Base-by-base conservation (phyloP, 1,140 invertebrate species). In the Pogonomyrmex californicus region DNA sequence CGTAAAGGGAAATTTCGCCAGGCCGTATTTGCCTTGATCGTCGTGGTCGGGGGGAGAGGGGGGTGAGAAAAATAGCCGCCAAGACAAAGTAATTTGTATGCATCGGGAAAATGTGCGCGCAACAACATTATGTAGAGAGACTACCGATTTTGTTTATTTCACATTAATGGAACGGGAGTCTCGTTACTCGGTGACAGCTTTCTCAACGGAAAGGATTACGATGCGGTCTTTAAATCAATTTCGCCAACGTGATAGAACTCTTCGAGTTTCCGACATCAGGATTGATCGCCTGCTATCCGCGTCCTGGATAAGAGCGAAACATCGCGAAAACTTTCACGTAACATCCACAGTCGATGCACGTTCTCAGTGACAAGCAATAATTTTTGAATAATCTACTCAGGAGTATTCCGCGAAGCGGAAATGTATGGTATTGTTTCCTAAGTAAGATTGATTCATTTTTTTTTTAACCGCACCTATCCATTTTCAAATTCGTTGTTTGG, bases 201-300 rank as follows among this genome's bases (percentile, higher is more conserved):
- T 83, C 71, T 83, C 88, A 79, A 89, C 44, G 88, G 88, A 85
- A 83, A 78, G 90, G 85, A 88, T 91, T 89, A 89, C 85, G 87
- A 87, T 73, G 87, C 86, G 90, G 75, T 91, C 90, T 82, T 91
- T 91, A 89, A 89, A 88, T 89, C 90, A 70, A 73, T 83, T 88
- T 87, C 87, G 65, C 88, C 76, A 85, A 76, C 41, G 68, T 73
- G 68, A 73, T 65, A 65, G 56, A 88, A 89, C 86, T 91, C 87
- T 75, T 86, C 81, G 76, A 86, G 87, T 62, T 60, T 47, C 63
- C n/a, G 10, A 85, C 44, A 58, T 89, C 87, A 77, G 70, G 56
- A 85, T 86, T 83, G 88, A 91, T 91, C 89, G 88, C 58, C 86
- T 71, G 73, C 47, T 65, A 82, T 79, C 41, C 63, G 36, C 9